These are phyloP conservation scores for Oreocharis arfaki DNA, from an alignment of 2,113 vertebrate species.

Conservation along the genomic window DNA sequence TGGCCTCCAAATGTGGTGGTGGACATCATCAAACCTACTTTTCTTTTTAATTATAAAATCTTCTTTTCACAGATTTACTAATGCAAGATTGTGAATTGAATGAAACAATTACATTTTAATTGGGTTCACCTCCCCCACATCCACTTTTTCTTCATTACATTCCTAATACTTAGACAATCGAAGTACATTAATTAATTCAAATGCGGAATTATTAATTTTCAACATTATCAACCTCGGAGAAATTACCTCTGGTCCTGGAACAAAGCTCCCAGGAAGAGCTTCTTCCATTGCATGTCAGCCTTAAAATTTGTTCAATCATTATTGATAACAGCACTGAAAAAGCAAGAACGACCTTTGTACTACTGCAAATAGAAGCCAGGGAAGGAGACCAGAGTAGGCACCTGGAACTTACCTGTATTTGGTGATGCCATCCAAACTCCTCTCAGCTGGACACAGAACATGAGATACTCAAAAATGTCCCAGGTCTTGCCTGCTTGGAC, in stretches of 20 bases:
- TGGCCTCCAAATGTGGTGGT: background rate
- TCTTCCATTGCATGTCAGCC: background rate
- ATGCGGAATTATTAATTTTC: constrained; percentile 46
- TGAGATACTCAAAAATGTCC: background rate
- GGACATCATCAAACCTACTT: background rate
- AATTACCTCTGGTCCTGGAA: background rate
- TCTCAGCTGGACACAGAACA: background rate
- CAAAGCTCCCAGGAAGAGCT: background rate
- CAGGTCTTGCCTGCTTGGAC: background rate
- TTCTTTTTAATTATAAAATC: background rate
- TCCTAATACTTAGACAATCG: background rate
- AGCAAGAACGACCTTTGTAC: background rate
- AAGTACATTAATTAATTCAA: constrained; percentile 57
- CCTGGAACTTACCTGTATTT: rapidly evolving
- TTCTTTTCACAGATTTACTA: background rate
- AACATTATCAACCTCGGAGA: background rate
- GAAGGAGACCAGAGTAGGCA: background rate
- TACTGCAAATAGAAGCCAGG: background rate
- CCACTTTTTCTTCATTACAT: constrained; percentile 13
- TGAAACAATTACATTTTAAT: constrained; percentile 40
- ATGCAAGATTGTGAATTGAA: background rate
- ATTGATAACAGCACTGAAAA: background rate
- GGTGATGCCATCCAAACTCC: background rate
- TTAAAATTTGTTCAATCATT: background rate
- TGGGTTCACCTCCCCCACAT: background rate